Percentiles rank a stretch among this genome's conserved stretches.
Conservation (phyloP, 2,888 invertebrate species). For the Salpingus planirostris region DNA sequence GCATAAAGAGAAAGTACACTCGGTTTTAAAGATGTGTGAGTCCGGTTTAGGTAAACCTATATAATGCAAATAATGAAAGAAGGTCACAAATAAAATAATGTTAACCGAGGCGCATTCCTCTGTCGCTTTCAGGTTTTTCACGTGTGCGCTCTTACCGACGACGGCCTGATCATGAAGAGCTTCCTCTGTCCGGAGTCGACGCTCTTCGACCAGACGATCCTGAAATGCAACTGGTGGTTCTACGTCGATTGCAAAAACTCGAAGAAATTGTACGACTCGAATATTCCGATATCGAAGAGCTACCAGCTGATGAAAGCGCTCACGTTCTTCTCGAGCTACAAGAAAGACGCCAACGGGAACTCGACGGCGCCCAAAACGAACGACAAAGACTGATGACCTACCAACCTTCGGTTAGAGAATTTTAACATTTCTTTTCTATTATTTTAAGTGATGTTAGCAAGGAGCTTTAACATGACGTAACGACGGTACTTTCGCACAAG, state of each 20-base stretch:
- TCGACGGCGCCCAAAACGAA: conserved; percentile 19
- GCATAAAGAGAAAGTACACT: conserved; percentile 13
- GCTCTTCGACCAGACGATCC: conserved; percentile 80
- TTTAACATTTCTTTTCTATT: neutral
- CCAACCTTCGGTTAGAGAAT: no score
- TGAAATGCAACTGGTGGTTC: conserved; percentile 93
- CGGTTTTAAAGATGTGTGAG: conserved; percentile 8
- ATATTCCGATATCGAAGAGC: conserved; percentile 84
- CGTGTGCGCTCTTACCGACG: conserved; percentile 82
- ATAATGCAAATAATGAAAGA: conserved; percentile 13
- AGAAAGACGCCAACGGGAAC: conserved; percentile 52
- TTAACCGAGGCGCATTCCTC: conserved; percentile 6
- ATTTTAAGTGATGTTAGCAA: neutral
- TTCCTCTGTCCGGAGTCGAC: conserved; percentile 88
- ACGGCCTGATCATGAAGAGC: conserved; percentile 83
- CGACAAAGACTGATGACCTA: conserved; percentile 22
- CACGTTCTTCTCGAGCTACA: conserved; percentile 80
- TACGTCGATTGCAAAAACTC: conserved; percentile 76
- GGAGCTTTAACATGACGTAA: no score
- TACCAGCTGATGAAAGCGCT: conserved; percentile 86
- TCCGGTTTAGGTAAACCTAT: conserved; percentile 12
- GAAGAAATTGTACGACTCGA: conserved; percentile 73
- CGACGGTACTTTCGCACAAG: no score
- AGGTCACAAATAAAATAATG: conserved; percentile 12
- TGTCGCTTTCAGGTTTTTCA: conserved; percentile 73